Percentiles rank a stretch among this genome's conserved stretches.
These are phyloP conservation scores for Caenorhabditis auriculariae DNA, from an alignment of 2,888 invertebrate genomes.

Conservation along the genomic window DNA sequence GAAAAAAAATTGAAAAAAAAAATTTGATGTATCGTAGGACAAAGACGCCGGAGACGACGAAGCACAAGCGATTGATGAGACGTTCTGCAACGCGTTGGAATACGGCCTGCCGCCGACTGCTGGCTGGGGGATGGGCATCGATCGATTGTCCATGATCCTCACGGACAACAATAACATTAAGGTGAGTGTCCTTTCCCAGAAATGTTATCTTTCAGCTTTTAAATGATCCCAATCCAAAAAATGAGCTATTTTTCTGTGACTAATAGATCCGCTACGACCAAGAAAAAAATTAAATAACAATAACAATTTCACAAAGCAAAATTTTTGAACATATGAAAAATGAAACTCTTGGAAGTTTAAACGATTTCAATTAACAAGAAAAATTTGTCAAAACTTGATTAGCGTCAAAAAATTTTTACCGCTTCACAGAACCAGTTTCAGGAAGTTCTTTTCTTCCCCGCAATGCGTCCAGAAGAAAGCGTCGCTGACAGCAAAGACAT, in stretches of 20 bases:
- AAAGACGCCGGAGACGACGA: conserved; percentile 99
- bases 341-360: too few relatives aligned
- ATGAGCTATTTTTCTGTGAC: too few relatives aligned
- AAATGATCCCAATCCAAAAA: too few relatives aligned
- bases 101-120: conserved; percentile 97
- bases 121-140: conserved; percentile 98
- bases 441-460: conserved; percentile 97
- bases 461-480: conserved; percentile 95
- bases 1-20: neutral
- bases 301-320: too few relatives aligned
- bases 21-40: conserved; percentile 69
- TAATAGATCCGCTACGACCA: too few relatives aligned
- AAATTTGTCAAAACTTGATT: too few relatives aligned
- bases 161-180: conserved; percentile 98
- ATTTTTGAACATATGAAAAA: too few relatives aligned
- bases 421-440: too few relatives aligned
- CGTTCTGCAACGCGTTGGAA: conserved; percentile 92
- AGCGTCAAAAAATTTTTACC: too few relatives aligned
- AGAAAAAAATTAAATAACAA: too few relatives aligned
- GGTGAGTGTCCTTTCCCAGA: conserved; percentile 70
- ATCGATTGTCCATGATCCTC: conserved; percentile 94
- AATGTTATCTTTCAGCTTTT: conserved; percentile 21
- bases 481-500: too few relatives aligned
- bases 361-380: too few relatives aligned
- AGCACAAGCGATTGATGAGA: conserved; percentile 93